A percentile compares a stretch with the other conserved stretches of the same genome.
phyloP scores from a whole-genome alignment of 2,797 vertebrate genomes.

The Falco rusticolus region DNA sequence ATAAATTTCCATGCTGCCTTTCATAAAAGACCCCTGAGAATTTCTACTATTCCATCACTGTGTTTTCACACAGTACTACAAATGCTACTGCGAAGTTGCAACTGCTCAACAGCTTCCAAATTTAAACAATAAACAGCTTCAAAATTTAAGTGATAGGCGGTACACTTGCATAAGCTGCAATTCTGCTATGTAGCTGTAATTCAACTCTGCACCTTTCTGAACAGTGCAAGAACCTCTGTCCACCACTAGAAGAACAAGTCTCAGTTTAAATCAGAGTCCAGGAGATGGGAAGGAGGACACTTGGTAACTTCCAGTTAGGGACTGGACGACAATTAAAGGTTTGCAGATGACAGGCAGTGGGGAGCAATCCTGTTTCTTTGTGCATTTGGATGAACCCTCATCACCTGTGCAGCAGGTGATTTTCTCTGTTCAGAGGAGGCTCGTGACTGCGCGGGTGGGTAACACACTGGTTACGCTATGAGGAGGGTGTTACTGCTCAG shows the following conservation, averaged over 20 bases:
- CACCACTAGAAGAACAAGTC: too few relatives aligned
- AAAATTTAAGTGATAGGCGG: not conserved
- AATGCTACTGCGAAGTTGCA: not conserved
- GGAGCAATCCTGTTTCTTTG: not conserved
- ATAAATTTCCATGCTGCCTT: not conserved
- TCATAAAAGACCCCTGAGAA: not conserved
- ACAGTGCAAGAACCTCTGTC: not conserved
- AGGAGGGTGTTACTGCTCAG: accelerated
- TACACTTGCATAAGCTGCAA: not conserved
- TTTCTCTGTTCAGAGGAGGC: not conserved
- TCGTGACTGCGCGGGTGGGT: accelerated
- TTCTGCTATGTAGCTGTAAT: not conserved
- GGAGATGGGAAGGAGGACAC: not conserved
- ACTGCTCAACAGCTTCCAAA: not conserved
- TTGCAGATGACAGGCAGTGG: not conserved
- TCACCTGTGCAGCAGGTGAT: not conserved
- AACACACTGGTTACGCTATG: too few relatives aligned
- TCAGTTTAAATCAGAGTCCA: not conserved
- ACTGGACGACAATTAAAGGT: not conserved
- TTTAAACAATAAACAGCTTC: not conserved
- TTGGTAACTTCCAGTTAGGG: not conserved
- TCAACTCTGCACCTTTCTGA: not conserved
- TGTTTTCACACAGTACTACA: not conserved
- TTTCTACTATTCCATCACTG: not conserved
- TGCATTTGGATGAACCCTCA: accelerated